Evolutionary conservation across 2,113 vertebrate species (phyloP), one percentile per base, ranked within the genome.

Genomic region (Anser cygnoides): DNA sequence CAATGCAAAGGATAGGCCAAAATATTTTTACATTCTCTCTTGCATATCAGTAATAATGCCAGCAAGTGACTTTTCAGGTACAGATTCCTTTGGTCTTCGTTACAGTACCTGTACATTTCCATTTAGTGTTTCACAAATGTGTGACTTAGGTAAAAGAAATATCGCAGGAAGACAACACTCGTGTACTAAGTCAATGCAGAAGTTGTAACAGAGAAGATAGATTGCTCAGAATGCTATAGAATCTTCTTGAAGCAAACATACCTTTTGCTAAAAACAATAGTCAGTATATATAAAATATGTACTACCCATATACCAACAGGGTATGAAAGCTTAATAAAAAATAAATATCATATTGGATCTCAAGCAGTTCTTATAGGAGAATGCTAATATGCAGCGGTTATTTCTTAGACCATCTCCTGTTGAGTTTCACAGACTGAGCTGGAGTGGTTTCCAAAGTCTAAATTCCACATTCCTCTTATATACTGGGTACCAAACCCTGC

Each of bases 321-420:
- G 84, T 91, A 91, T 68, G 54, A 91, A 89, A 91, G 74, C 57
- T 4, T n/a, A 52, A 46, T 50, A 59, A 78, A 57, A 84, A 87
- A 58, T 26, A 37, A 78, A 71, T 25, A 35, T 33, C n/a, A 46
- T 13, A 33, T 61, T 58, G 44, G 25, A 68, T 68, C 71, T 57
- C 62, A 52, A 59, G 59, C 6, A 80, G 44, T 67, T 43, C 61
- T 87, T 74, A 52, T 11, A 59, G 57, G 2, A 82, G 29, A 68
- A 29, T 16, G 57, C 54, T 67, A 86, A 37, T 11, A 77, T 2
- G 7, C 25, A 2, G 33, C 50, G 59, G 9, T 52, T 58, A 31
- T 68, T 81, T 82, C 70, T 59, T n/a, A 71, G n/a, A 33, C 44
- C 28, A 52, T 50, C 57, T 82, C 68, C 43, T 31, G 17, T 2